Conservation (phyloP, 2,888 invertebrate genomes). For the Thereva nobilitata region DNA sequence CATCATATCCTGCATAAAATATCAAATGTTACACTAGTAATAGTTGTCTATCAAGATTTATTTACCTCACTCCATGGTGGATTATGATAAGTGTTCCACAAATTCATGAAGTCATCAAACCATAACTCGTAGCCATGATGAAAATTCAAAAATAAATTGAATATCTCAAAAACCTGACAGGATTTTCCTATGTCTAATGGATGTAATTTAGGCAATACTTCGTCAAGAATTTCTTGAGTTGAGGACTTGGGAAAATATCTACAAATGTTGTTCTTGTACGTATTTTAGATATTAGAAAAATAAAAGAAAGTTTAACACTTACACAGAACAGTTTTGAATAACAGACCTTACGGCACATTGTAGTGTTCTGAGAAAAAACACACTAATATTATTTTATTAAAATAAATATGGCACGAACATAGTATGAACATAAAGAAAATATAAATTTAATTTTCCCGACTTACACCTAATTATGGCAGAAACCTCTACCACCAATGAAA, state of each 20-base stretch:
- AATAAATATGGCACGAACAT: neutral
- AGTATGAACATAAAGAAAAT: too few relatives aligned
- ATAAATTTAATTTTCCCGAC: too few relatives aligned
- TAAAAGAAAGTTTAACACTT: conserved; percentile 32
- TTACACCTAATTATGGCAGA: too few relatives aligned
- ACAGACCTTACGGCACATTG: conserved; percentile 42
- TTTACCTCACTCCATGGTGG: conserved; percentile 56
- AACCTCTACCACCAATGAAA: too few relatives aligned
- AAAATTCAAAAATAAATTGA: conserved; percentile 74
- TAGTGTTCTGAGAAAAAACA: conserved; percentile 39
- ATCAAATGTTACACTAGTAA: conserved; percentile 39
- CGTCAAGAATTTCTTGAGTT: conserved; percentile 84
- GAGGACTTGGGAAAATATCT: conserved; percentile 74
- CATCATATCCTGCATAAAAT: conserved; percentile 66
- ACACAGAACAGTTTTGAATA: conserved; percentile 42
- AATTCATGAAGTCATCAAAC: conserved; percentile 75
- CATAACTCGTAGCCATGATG: conserved; percentile 73
- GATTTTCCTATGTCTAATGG: conserved; percentile 68
- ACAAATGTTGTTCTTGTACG: conserved; percentile 42
- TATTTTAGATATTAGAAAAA: neutral
- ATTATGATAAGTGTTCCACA: conserved; percentile 80
- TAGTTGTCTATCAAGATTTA: neutral
- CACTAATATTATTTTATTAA: neutral
- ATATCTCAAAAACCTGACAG: conserved; percentile 62
- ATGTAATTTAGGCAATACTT: conserved; percentile 77